These are phyloP conservation scores for Proterorhinus semilunaris DNA, from an alignment of 2,113 vertebrate species.

Conservation along the genomic window DNA sequence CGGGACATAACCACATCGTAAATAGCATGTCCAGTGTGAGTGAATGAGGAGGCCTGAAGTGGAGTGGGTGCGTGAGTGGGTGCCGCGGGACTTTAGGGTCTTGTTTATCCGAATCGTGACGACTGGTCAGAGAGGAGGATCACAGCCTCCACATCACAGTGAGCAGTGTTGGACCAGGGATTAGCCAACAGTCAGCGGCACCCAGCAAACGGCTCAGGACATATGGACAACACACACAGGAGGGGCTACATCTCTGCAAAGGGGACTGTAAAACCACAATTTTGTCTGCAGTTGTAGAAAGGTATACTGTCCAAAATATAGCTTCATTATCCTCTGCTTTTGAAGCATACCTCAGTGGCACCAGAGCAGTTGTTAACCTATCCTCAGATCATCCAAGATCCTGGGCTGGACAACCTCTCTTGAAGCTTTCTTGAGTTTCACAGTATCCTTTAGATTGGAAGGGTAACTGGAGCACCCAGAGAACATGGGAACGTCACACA, in stretches of 20 bases:
- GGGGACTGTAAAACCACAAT: neutral
- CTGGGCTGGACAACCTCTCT: neutral
- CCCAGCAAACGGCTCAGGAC: conserved; percentile 4
- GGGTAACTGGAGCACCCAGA: too few relatives aligned
- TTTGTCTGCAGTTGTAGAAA: too few relatives aligned
- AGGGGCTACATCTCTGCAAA: neutral
- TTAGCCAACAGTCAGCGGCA: conserved; percentile 42
- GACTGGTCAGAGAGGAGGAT: conserved; percentile 48
- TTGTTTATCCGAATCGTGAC: conserved; percentile 58
- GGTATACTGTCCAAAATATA: too few relatives aligned
- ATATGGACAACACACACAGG: neutral
- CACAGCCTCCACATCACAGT: conserved; percentile 46
- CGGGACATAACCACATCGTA: neutral
- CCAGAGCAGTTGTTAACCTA: too few relatives aligned
- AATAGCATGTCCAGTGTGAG: conserved; percentile 10
- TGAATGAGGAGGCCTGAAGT: conserved; percentile 4
- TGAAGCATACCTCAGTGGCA: too few relatives aligned
- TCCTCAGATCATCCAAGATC: neutral
- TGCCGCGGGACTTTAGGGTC: conserved; percentile 1
- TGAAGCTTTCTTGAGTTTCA: neutral
- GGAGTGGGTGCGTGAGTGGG: conserved; percentile 15
- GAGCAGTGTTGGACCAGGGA: conserved; percentile 59
- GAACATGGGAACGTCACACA: neutral
- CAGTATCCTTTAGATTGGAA: neutral
- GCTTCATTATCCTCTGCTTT: too few relatives aligned